Evolutionary conservation across 2,888 invertebrate species (phyloP), one percentile per base, ranked within the genome.

Genomic region (Tribolium freemani): DNA sequence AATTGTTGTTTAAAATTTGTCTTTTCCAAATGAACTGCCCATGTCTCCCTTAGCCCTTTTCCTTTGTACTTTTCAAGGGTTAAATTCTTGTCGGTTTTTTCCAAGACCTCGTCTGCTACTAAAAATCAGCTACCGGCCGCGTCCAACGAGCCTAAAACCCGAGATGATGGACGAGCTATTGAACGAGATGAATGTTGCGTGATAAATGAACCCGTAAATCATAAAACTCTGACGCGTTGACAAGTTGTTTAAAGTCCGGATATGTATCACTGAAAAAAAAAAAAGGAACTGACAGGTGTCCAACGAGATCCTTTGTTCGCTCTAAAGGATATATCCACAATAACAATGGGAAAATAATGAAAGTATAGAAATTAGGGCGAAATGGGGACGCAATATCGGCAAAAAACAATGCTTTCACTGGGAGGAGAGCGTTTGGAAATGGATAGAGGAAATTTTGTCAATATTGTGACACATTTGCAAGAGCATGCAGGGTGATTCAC

Each of bases 121-220:
- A 57, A 69, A 69, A 69, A 69, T 60, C 69, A 53, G 13, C 69
- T 16, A 48, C 38, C 46, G 44, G 46, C 68, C 68, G 51, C 31
- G 51, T 11, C 26, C 50, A 51, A 63, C 63, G 63, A 38, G 31
- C 51, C 53, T 44, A 63, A 61, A 63, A 53, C 61, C 69, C 13
- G 56, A 46, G 63, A 80, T 82, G 82, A 82, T 81, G 79, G 79
- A 82, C 80, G 82, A 82, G 77, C 78, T 76, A 81, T 81, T 80
- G 80, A 80, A 78, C 76, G 78, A 76, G 78, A 77, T 79, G 79
- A 78, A 77, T 77, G 79, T 68, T 73, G 74, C 67, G 75, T 80
- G 79, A 80, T 79, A 77, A 78, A 80, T 80, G 77, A 78, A 76
- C 74, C 77, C 75, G 75, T 80, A 79, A 79, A 80, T 80, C 80